A percentile compares a stretch with the other conserved stretches of the same genome.
phyloP scores from a whole-genome alignment of 2,113 vertebrate species.

The Thymallus thymallus region DNA sequence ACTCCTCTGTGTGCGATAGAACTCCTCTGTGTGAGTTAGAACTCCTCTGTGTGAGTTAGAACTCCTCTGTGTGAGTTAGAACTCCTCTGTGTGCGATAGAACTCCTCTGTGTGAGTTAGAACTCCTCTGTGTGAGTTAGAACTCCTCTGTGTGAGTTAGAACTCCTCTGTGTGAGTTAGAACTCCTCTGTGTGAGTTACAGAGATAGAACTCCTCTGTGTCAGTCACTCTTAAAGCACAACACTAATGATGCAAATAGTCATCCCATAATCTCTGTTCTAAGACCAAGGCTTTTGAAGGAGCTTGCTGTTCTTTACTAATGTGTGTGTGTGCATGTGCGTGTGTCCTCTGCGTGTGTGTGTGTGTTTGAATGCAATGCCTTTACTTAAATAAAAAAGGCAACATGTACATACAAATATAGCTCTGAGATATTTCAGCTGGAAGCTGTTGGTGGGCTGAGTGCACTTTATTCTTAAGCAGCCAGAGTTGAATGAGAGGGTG shows the following conservation, averaged over 20 bases:
- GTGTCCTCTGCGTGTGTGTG: constrained; percentile 6
- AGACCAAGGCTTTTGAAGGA: constrained; percentile 15
- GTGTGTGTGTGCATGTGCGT: background rate
- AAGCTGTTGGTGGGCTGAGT: constrained; percentile 45
- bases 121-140: too few species aligned
- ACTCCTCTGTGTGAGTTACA: background rate
- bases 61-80: too few species aligned
- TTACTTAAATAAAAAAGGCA: constrained; percentile 52
- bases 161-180: constrained; percentile 14
- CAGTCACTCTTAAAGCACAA: constrained; percentile 33
- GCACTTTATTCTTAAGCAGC: constrained; percentile 62
- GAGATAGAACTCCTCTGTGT: constrained; percentile 18
- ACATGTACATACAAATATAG: constrained; percentile 38
- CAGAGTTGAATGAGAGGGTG: constrained; percentile 57
- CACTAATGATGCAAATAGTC: constrained; percentile 55
- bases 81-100: too few species aligned
- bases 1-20: too few species aligned
- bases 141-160: constrained; percentile 1
- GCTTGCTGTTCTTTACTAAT: constrained; percentile 4
- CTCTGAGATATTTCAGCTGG: constrained; percentile 63
- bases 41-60: too few species aligned
- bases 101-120: too few species aligned
- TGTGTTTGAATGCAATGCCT: constrained; percentile 12
- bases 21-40: too few species aligned
- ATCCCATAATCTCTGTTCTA: constrained; percentile 32